These are phyloP conservation scores for Acleris sparsana DNA, from an alignment of 2,888 invertebrate genomes.

Conservation along the genomic window DNA sequence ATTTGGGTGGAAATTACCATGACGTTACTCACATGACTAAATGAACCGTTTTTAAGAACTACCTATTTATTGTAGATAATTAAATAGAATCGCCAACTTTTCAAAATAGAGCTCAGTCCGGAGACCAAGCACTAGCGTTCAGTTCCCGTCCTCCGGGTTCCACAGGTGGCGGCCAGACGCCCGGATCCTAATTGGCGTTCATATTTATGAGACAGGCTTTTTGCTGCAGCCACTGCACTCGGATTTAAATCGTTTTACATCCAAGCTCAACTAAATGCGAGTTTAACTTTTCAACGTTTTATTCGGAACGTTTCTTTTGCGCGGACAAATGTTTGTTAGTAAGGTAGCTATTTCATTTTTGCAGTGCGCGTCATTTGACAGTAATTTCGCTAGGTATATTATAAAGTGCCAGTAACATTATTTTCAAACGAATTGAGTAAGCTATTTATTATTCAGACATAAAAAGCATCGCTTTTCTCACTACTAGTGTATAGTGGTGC, in stretches of 20 bases:
- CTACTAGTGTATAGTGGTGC: too few relatives aligned
- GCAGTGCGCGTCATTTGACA: not conserved
- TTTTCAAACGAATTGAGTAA: too few relatives aligned
- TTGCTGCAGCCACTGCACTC: conserved; percentile 43
- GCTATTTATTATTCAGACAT: too few relatives aligned
- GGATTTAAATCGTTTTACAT: conserved; percentile 49
- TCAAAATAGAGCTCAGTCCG: not conserved
- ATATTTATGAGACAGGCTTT: conserved; percentile 64
- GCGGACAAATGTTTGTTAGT: conserved; percentile 13
- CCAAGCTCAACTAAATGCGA: conserved; percentile 37
- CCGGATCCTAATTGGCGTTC: conserved; percentile 57
- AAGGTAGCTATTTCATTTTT: not conserved
- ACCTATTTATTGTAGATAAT: not conserved
- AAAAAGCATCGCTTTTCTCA: too few relatives aligned
- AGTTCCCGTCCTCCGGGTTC: conserved; percentile 36
- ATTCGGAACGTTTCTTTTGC: conserved; percentile 28
- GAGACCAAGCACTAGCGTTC: conserved; percentile 11
- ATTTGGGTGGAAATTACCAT: too few relatives aligned
- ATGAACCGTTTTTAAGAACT: too few relatives aligned
- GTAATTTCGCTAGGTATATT: too few relatives aligned
- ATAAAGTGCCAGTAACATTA: too few relatives aligned
- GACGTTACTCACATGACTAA: too few relatives aligned
- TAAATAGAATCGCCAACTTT: not conserved
- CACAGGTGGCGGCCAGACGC: conserved; percentile 61
- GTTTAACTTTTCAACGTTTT: conserved; percentile 43